Evolutionary conservation across 2,113 vertebrate species (phyloP), one percentile per base, ranked within the genome.

Genomic region (Gadus macrocephalus): DNA sequence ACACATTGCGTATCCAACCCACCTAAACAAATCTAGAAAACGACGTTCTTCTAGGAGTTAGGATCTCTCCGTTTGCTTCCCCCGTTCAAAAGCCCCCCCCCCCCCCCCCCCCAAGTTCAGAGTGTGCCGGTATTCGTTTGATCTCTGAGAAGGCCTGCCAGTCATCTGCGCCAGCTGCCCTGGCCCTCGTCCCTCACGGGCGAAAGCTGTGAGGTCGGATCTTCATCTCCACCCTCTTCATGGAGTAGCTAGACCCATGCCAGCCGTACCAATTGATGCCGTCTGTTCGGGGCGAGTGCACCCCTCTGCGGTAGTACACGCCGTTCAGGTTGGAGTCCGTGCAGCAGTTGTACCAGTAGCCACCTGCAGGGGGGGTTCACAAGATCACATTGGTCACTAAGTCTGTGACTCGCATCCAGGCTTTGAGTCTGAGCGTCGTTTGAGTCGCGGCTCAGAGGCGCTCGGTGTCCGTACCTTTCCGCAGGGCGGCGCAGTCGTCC

Each of bases 291-390:
- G 90, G 93, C 67, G 74, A 93, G 90, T 98, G 95, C 22, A 95
- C 87, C 0, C 94, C 95, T 0, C 91, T 88, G 80, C 95, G 95
- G 80, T 98, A 94, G 86, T 94, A 96, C 62, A 95, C 85, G 0
- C 97, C 96, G 0, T 99, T 99, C 84, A 98, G 89, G 64, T 98
- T 99, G 74, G 97, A 99, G 73, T 99, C 97, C 0, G 97, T 98
- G 91, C 97, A 99, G 89, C 96, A 98, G 91, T 97, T 99, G 89
- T 99, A 99, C 97, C 97, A 99, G 70, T 99, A 98, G 2, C 96
- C 96, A 77, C 97, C 97, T 99, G 76, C 35, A 7, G 2, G 38
- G 77, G 14, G 63, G 15, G 31, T 2, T 11, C 19, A 16, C 53
- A 19, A 19, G 3, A 59, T 71, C 25, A 55, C 20, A 27, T 11